phyloP scores from a whole-genome alignment of 2,797 vertebrate species.

The Etheostoma nigrum region DNA sequence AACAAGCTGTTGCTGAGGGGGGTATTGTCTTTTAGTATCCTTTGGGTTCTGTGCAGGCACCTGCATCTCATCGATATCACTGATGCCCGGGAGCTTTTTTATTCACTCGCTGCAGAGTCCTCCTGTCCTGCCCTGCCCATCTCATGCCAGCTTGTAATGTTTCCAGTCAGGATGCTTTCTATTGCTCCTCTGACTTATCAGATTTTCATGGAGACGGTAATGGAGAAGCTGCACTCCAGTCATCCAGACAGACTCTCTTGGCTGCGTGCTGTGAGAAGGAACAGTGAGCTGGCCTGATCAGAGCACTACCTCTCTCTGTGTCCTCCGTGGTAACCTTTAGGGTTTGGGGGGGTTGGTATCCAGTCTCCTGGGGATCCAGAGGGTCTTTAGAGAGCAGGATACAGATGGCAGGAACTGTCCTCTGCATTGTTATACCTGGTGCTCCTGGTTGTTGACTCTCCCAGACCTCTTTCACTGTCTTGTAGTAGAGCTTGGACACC shows the following conservation, averaged over 20 bases:
- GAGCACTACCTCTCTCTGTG: conserved; percentile 6
- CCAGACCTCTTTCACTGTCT: conserved; percentile 89
- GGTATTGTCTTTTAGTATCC: no score
- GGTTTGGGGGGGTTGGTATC: conserved; percentile 89
- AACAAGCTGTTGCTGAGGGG: no score
- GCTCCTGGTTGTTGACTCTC: conserved; percentile 80
- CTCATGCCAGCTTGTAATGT: neutral
- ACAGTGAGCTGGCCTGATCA: conserved; percentile 67
- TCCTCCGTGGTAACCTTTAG: conserved; percentile 39
- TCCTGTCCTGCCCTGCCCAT: neutral
- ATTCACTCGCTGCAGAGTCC: neutral
- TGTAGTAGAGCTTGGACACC: conserved; percentile 91
- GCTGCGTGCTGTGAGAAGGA: conserved; percentile 53
- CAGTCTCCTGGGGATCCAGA: conserved; percentile 88
- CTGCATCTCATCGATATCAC: neutral
- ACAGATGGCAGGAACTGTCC: conserved; percentile 90
- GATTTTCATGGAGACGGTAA: conserved; percentile 23
- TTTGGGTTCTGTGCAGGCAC: neutral
- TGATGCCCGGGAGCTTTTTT: neutral
- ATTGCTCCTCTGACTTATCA: neutral
- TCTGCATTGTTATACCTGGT: conserved; percentile 83
- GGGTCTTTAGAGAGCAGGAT: conserved; percentile 94
- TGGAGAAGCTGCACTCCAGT: conserved; percentile 31
- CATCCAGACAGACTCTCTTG: conserved; percentile 78
- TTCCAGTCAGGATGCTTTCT: neutral